A percentile compares a stretch with the other conserved stretches of the same genome.
Conservation (phyloP, 1,140 invertebrate genomes). For the Goniozus legneri region DNA sequence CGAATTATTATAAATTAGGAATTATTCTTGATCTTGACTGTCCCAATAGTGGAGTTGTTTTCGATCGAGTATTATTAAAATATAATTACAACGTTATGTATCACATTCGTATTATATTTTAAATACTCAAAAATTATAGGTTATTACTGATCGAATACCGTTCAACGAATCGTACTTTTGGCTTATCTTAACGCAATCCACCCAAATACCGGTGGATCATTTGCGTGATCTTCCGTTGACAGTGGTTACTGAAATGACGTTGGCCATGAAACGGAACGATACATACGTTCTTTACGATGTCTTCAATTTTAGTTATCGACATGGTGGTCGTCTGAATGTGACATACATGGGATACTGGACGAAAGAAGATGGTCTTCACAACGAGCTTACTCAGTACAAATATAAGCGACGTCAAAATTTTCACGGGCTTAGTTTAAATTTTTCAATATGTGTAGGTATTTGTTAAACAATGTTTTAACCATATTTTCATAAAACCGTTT, state of each 20-base stretch:
- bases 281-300: constrained; percentile 32
- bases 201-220: constrained; percentile 11
- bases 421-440: constrained; percentile 51
- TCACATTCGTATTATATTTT: no score
- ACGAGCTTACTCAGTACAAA: constrained; percentile 40
- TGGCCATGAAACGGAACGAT: constrained; percentile 16
- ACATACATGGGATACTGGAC: constrained; percentile 52
- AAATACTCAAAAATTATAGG: not conserved
- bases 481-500: constrained; percentile 1
- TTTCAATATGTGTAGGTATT: constrained; percentile 47
- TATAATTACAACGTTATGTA: no score
- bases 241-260: constrained; percentile 32
- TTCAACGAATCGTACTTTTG: constrained; percentile 39
- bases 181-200: constrained; percentile 22
- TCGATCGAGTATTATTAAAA: constrained; percentile 27
- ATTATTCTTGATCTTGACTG: constrained; percentile 34
- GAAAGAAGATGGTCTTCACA: constrained; percentile 31
- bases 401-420: constrained; percentile 53
- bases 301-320: constrained; percentile 52
- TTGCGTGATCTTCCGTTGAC: constrained; percentile 26
- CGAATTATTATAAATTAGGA: constrained; percentile 36
- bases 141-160: constrained; percentile 15
- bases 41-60: constrained; percentile 17
- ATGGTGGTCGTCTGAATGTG: constrained; percentile 53
- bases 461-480: not conserved